phyloP scores from a whole-genome alignment of 1,140 invertebrate species.

The Listronotus bonariensis region DNA sequence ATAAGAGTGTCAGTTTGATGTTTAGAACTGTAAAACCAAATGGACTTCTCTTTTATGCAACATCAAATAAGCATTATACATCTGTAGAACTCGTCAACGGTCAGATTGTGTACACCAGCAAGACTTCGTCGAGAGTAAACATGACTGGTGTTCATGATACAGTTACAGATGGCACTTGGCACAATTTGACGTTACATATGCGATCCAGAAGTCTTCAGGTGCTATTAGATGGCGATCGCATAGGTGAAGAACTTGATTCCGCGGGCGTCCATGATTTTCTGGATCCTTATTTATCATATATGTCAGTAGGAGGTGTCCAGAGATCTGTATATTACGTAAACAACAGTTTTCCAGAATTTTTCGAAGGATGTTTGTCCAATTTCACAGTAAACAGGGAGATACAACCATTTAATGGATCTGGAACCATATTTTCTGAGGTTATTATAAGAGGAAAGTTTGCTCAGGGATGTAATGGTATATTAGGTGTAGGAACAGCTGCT shows the following conservation, averaged over 20 bases:
- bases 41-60: conserved; percentile 80
- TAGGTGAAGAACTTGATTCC: conserved; percentile 83
- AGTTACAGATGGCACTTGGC: conserved; percentile 82
- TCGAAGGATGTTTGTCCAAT: conserved; percentile 88
- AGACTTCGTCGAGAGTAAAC: conserved; percentile 76
- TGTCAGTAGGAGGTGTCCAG: conserved; percentile 76
- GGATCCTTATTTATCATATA: conserved; percentile 82
- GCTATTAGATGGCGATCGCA: conserved; percentile 68
- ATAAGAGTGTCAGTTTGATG: conserved; percentile 77
- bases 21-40: conserved; percentile 78
- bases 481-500: conserved; percentile 74
- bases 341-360: conserved; percentile 61
- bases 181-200: conserved; percentile 77
- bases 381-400: conserved; percentile 88
- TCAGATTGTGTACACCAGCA: conserved; percentile 75
- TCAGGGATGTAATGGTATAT: conserved; percentile 66
- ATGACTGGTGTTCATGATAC: conserved; percentile 69
- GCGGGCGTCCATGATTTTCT: conserved; percentile 88
- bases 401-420: conserved; percentile 86
- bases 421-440: conserved; percentile 75
- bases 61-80: conserved; percentile 87
- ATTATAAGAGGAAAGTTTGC: conserved; percentile 71
- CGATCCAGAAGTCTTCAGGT: conserved; percentile 71
- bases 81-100: conserved; percentile 75
- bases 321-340: conserved; percentile 61